These are phyloP conservation scores for Dermochelys coriacea DNA, from an alignment of 2,797 vertebrate species.

Conservation along the genomic window DNA sequence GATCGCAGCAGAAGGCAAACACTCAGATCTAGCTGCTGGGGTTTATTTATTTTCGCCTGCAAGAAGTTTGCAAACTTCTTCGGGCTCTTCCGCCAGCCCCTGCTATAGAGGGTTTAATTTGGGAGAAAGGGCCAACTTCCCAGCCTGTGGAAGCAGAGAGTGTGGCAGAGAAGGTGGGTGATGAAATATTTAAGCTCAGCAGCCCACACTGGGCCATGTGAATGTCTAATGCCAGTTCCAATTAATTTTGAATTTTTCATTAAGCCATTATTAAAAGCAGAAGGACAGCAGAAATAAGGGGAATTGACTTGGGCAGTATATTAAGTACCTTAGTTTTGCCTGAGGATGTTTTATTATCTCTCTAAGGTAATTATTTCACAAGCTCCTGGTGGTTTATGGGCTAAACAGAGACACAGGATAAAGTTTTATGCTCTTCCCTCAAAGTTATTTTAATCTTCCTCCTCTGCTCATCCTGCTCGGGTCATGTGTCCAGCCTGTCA, in stretches of 20 bases:
- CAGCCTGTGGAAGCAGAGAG: constrained; percentile 24
- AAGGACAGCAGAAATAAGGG: constrained; percentile 65
- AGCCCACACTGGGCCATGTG: constrained; percentile 34
- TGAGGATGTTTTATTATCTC: constrained; percentile 69
- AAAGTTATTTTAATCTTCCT: constrained; percentile 1
- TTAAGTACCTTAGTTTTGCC: constrained; percentile 71
- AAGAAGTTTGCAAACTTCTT: not conserved
- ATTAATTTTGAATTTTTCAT: constrained; percentile 79
- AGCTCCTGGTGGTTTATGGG: not conserved
- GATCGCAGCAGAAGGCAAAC: constrained; percentile 11
- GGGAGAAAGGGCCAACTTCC: not conserved
- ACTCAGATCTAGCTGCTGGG: not conserved
- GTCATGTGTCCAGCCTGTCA: not conserved
- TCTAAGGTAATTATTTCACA: constrained; percentile 66
- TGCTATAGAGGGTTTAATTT: not conserved
- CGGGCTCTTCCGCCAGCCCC: accelerated
- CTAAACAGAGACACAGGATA: constrained; percentile 39
- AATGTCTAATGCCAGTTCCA: constrained; percentile 69
- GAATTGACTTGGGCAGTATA: constrained; percentile 65
- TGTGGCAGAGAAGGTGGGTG: not conserved
- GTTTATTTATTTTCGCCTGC: not conserved
- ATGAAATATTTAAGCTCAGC: constrained; percentile 64
- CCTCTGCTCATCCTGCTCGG: not conserved
- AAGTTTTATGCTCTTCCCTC: constrained; percentile 25
- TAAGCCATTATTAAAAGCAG: constrained; percentile 75